phyloP scores from a whole-genome alignment of 2,888 invertebrate genomes.

The Rhyacophila evoluta region DNA sequence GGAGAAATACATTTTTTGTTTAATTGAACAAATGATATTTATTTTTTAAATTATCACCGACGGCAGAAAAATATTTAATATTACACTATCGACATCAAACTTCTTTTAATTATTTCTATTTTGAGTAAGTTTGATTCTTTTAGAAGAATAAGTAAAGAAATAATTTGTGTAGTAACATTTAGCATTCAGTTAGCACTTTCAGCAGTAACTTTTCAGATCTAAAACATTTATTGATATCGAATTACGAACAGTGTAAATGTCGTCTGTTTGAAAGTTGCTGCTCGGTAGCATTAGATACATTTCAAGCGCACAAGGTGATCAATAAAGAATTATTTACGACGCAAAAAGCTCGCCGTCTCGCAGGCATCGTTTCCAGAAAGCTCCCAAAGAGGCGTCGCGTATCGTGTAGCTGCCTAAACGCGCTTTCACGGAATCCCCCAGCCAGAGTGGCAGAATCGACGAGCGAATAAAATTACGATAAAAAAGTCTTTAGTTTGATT shows the following conservation, averaged over 20 bases:
- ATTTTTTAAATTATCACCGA: too few species aligned
- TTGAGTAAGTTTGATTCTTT: too few species aligned
- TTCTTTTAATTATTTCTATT: too few species aligned
- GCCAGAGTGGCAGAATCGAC: conserved; percentile 9
- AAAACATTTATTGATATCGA: conserved; percentile 4
- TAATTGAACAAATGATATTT: too few species aligned
- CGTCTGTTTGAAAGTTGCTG: not conserved
- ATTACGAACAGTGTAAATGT: not conserved
- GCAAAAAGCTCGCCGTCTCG: not conserved
- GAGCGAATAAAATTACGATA: conserved; percentile 22
- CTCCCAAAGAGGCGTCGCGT: conserved; percentile 1
- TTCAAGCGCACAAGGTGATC: conserved; percentile 21
- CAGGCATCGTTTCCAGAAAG: conserved; percentile 17
- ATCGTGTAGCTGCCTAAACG: not conserved
- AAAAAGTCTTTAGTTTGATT: conserved; percentile 18
- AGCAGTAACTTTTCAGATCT: not conserved
- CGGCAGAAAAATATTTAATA: too few species aligned
- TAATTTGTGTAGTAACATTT: too few species aligned
- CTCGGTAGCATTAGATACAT: not conserved
- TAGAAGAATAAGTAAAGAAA: too few species aligned
- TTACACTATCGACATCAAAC: too few species aligned
- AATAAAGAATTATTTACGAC: conserved; percentile 44
- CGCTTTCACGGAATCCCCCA: not conserved
- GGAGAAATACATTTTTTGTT: too few species aligned
- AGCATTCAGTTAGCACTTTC: not conserved